A percentile compares a stretch with the other conserved stretches of the same genome.
Conservation (phyloP, 1,140 invertebrate species). For the Procambarus virginalis region DNA sequence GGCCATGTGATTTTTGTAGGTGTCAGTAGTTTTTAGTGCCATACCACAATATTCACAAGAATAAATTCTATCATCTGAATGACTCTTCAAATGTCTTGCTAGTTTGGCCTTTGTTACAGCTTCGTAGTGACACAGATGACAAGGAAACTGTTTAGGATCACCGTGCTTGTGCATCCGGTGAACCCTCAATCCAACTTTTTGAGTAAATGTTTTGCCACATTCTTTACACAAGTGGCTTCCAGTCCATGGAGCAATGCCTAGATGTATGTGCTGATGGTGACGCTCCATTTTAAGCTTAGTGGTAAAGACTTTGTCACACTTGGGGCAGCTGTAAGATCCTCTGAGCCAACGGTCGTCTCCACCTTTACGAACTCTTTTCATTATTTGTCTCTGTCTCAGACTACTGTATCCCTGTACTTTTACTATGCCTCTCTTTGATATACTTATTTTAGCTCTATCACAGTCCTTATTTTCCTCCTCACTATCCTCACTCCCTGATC, state of each 20-base stretch:
- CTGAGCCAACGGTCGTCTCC: constrained; percentile 52
- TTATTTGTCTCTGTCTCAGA: neutral
- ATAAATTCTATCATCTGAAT: constrained; percentile 20
- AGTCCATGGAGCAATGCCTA: constrained; percentile 48
- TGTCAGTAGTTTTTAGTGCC: constrained; percentile 38
- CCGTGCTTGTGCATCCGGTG: constrained; percentile 60
- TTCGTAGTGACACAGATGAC: constrained; percentile 17
- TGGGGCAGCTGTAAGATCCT: constrained; percentile 35
- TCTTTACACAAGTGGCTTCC: constrained; percentile 46
- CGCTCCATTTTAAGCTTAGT: constrained; percentile 52
- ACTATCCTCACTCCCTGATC: constrained; percentile 29
- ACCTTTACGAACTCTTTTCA: neutral
- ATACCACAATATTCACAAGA: constrained; percentile 36
- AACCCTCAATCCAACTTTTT: constrained; percentile 48
- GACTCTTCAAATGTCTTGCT: constrained; percentile 31
- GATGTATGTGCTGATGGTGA: constrained; percentile 46
- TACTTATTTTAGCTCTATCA: constrained; percentile 1
- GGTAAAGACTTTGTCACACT: constrained; percentile 40
- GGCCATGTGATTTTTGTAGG: constrained; percentile 46
- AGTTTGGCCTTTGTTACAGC: constrained; percentile 47
- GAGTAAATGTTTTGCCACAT: constrained; percentile 59
- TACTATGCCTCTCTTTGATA: constrained; percentile 3
- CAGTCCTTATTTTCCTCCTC: constrained; percentile 16
- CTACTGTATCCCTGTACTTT: neutral
- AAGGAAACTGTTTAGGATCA: constrained; percentile 46